A percentile compares a stretch with the other conserved stretches of the same genome.
phyloP scores from a whole-genome alignment of 2,113 vertebrate genomes.

The Odobenus rosmarus region DNA sequence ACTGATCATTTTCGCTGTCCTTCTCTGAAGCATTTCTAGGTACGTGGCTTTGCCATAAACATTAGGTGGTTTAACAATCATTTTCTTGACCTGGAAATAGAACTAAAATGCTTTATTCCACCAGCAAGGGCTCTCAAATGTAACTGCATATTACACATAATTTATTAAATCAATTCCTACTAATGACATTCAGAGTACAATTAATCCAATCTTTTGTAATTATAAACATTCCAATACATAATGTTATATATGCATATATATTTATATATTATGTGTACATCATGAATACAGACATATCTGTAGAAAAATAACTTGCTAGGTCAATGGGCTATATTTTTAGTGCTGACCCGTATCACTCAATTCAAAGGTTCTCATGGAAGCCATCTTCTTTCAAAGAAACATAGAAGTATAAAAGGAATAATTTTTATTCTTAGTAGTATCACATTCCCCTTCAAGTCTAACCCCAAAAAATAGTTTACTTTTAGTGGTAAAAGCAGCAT shows the following conservation, averaged over 20 bases:
- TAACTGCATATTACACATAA: background rate
- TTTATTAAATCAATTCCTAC: background rate
- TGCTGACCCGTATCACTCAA: background rate
- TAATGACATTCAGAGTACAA: background rate
- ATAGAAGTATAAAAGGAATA: background rate
- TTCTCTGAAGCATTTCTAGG: background rate
- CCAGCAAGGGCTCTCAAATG: slow-evolving; percentile 8
- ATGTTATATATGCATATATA: background rate
- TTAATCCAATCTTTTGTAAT: background rate
- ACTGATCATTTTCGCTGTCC: background rate
- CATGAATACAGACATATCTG: background rate
- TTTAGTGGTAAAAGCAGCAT: background rate
- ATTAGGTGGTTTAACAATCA: background rate
- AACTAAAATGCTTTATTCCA: slow-evolving; percentile 9
- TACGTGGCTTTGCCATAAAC: background rate
- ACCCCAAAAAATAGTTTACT: background rate
- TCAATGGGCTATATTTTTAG: background rate
- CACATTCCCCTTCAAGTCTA: background rate
- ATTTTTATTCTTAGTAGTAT: background rate
- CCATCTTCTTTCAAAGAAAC: background rate
- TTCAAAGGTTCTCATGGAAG: background rate
- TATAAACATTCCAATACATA: background rate
- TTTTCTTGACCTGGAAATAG: background rate
- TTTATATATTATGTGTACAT: background rate
- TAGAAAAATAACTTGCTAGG: background rate